A percentile compares a stretch with the other conserved stretches of the same genome.
Conservation (phyloP, 2,113 vertebrate species). For the Apteryx mantelli region DNA sequence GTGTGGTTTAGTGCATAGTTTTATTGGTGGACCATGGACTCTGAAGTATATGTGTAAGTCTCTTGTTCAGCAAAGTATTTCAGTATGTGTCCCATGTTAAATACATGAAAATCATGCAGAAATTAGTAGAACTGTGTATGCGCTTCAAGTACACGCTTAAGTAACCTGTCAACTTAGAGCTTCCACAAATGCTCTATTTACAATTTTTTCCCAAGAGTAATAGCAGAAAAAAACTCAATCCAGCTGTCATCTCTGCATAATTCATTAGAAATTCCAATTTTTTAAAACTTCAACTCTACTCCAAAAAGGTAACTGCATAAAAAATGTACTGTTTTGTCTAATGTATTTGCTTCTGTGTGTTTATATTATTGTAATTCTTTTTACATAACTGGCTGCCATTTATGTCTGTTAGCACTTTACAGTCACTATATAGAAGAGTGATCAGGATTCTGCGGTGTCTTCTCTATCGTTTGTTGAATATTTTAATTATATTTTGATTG, state of each 20-base stretch:
- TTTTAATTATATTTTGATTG: background rate
- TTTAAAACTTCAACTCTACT: background rate
- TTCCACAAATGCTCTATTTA: background rate
- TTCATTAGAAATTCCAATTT: background rate
- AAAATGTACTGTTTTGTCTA: background rate
- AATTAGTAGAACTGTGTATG: background rate
- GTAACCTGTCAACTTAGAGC: background rate
- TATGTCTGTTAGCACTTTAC: conserved; percentile 6
- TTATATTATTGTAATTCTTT: background rate
- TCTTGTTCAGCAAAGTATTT: background rate
- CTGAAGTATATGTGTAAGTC: background rate
- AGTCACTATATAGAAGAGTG: background rate
- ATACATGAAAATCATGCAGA: background rate
- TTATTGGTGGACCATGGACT: background rate
- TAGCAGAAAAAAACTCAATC: background rate
- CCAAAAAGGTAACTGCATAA: background rate
- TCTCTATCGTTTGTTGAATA: background rate
- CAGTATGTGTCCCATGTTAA: background rate
- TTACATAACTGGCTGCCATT: background rate
- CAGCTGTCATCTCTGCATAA: background rate
- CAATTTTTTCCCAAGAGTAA: background rate
- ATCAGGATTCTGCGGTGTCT: background rate
- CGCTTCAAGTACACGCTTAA: background rate
- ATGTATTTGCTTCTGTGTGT: background rate
- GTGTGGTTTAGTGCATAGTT: background rate